Evolutionary conservation across 2,888 invertebrate genomes (phyloP), one percentile per base, ranked within the genome.

Genomic region (Drosophila incognita): DNA sequence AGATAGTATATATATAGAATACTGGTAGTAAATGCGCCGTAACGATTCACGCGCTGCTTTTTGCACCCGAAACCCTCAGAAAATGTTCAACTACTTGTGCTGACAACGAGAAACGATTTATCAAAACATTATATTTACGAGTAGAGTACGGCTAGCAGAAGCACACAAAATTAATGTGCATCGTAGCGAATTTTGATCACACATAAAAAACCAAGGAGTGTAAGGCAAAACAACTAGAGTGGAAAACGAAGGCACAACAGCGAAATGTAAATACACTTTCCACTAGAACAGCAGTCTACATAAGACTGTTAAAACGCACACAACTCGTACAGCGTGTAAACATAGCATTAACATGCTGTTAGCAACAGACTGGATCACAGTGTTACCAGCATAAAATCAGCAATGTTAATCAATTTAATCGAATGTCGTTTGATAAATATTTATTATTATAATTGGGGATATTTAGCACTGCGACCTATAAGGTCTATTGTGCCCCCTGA

Each of bases 41-140:
- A 73, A 75, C 52, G 62, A 61, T 71, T 78, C 87, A 87, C 79
- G 83, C 74, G 80, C 85, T 48, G 8, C 27, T 15, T 68, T 76
- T 76, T 76, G 67, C 67, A 60, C 56, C 49, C 74, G 56, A 64
- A 57, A 71, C 31, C 53, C 42, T 59, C 57, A 35, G 36, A 53
- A 69, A 40, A 48, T 36, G 56, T 18, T 3, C 51, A 53, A 52
- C 10, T 46, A 46, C 33, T 33, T 46, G 57, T 58, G 51, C 54
- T 70, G 66, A 78, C 83, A 79, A 67, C 68, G 69, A 27, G 53
- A 81, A 82, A 61, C 74, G 60, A 81, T 83, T 73, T 66, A 74
- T 83, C 79, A 83, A 86, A 77, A 67, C 35, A 56, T 38, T 57
- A 21, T 40, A 53, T 53, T 18, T 42, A 48, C 58, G 54, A 52